Base-by-base conservation (phyloP, 2,113 vertebrate species). In the Galbula dea region DNA sequence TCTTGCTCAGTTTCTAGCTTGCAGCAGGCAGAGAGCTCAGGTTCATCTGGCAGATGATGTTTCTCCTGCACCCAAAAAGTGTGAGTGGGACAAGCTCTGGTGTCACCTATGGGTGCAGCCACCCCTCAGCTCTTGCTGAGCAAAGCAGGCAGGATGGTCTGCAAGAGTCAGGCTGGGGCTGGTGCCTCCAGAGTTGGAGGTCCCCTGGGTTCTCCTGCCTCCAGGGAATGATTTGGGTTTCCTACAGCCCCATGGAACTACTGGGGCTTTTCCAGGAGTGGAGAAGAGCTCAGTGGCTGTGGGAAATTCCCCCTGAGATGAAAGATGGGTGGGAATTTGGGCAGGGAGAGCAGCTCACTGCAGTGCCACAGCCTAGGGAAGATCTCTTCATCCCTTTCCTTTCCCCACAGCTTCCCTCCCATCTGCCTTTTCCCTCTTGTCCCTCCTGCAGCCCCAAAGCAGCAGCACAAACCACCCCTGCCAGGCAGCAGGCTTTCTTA, bases 1-100 rank as follows among this genome's bases (percentile, higher is more conserved):
- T 71, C 78, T 85, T 39, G 45, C 67, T 95, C 61, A 10, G 54
- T 68, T 72, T 48, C n/a, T 67, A 45, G 62, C 9, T 49, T 16
- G 21, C 1, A 3, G 32, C 0, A 1, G n/a, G 26, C 9, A 3
- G 10, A 49, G 76, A 24, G 30, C n/a, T 79, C 1, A 0, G 46
- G 37, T 30, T 85, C 23, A 10, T 24, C 49, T 24, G n/a, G n/a
- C n/a, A n/a, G n/a, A n/a, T n/a, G n/a, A 0, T 17, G 13, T 18
- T 69, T 26, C 46, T 62, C 34, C n/a, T n/a, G n/a, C 51, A 12
- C 39, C 20, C 41, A n/a, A 7, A 32, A 52, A 24, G 34, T 32
- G 27, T 0, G 4, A 22, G 11, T 21, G 78, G 63, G 32, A 63
- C 6, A 13, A 48, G 57, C 57, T 3, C 0, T 1, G 3, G 46